These are phyloP conservation scores for Bucco capensis DNA, from an alignment of 2,113 vertebrate species.

Conservation along the genomic window DNA sequence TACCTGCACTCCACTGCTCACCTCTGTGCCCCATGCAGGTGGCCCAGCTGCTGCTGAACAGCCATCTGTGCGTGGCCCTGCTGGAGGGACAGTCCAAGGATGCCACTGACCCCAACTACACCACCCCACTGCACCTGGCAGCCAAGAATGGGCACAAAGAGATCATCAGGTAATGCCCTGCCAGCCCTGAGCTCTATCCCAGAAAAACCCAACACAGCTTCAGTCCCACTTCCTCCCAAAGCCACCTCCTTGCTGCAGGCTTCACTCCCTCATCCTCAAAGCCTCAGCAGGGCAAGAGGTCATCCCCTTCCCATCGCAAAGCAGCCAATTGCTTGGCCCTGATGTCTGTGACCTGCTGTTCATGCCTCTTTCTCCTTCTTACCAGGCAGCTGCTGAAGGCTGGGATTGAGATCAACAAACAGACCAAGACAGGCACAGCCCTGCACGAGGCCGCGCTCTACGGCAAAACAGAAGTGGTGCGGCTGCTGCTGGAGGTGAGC, in stretches of 20 bases:
- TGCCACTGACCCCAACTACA: slow-evolving; percentile 84
- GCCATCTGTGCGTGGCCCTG: slow-evolving; percentile 89
- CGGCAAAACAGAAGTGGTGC: slow-evolving; percentile 92
- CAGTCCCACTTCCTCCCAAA: background rate
- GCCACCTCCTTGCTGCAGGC: background rate
- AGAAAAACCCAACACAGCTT: background rate
- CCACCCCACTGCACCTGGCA: slow-evolving; percentile 91
- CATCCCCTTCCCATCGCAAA: background rate
- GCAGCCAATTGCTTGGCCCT: background rate
- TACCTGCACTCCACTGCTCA: background rate
- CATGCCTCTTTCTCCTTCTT: background rate
- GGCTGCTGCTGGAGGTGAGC: slow-evolving; percentile 89
- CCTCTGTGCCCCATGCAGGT: slow-evolving; percentile 72
- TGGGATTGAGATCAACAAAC: slow-evolving; percentile 92
- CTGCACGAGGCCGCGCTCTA: slow-evolving; percentile 92
- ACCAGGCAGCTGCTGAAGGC: slow-evolving; percentile 88
- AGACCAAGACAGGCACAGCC: slow-evolving; percentile 89
- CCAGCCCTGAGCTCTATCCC: background rate
- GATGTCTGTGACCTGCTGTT: rapidly evolving
- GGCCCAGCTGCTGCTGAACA: slow-evolving; percentile 89
- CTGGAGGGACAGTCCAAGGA: slow-evolving; percentile 93
- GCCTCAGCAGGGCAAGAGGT: background rate
- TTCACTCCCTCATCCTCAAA: background rate
- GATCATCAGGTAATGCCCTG: slow-evolving; percentile 82
- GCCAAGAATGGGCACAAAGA: slow-evolving; percentile 95